Evolutionary conservation across 1,140 invertebrate genomes (phyloP), one percentile per base, ranked within the genome.

Genomic region (Mercenaria mercenaria): DNA sequence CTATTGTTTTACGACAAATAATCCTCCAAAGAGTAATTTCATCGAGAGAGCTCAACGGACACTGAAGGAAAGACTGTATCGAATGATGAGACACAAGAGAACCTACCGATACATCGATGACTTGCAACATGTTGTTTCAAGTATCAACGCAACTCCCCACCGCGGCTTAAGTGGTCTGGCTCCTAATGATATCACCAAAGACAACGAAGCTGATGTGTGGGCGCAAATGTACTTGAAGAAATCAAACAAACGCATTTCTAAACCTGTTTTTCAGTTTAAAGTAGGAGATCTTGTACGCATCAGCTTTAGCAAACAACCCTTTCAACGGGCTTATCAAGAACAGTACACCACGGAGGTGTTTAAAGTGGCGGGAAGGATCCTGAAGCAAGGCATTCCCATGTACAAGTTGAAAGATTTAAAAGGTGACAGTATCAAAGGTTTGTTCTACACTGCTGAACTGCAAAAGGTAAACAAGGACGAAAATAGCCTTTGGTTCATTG

Each of bases 131-230:
- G 64, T 83, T 20, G 88, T 90, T 26, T 29, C 47, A 18, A 43
- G 39, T 56, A 90, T 90, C 64, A 88, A 91, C 56, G 39, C 84
- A n/a, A 90, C 91, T 8, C 91, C 91, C 64, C 88, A 91, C 56
- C n/a, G 59, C 20, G 74, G 82, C 32, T 84, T 91, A 64, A 84
- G 84, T 52, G 43, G 29, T 56, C 47, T 83, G 32, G 32, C 82
- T 20, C 88, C 90, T 37, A 86, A 87, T 80, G 79, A 91, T 43
- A 83, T 88, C 6, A 37, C 47, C 1, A 72, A n/a, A n/a, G n/a
- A n/a, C n/a, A n/a, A n/a, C n/a, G n/a, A n/a, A n/a, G n/a, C n/a
- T n/a, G n/a, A n/a, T n/a, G n/a, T n/a, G n/a, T n/a, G n/a, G n/a
- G n/a, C n/a, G n/a, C n/a, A n/a, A n/a, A n/a, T n/a, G n/a, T n/a